Conservation (phyloP, 2,888 invertebrate genomes). For the Nycteola revayana region DNA sequence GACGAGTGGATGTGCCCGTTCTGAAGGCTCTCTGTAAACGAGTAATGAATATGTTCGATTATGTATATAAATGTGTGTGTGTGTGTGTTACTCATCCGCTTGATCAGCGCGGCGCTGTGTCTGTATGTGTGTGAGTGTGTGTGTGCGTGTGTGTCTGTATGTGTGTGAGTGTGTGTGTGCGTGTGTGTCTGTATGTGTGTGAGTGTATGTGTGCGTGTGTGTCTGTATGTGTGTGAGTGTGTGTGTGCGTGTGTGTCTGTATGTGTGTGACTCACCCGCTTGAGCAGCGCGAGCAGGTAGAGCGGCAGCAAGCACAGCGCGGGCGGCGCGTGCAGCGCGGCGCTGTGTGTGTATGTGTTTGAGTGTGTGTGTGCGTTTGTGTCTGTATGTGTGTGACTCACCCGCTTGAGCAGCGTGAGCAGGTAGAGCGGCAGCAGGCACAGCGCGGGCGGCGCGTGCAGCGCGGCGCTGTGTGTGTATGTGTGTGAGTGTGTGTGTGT, state of each 20-base stretch:
- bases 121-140: too few species aligned
- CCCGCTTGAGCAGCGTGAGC: conserved; percentile 90
- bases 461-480: conserved; percentile 71
- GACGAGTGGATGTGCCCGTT: conserved; percentile 91
- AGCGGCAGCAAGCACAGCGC: conserved; percentile 92
- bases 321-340: conserved; percentile 88
- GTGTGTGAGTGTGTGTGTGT: too few species aligned
- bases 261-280: conserved; percentile 78
- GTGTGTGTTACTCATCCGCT: conserved; percentile 78
- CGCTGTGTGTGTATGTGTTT: too few species aligned
- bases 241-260: too few species aligned
- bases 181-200: too few species aligned
- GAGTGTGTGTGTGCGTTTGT: too few species aligned
- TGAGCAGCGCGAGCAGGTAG: conserved; percentile 93
- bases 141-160: too few species aligned
- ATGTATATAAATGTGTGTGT: too few species aligned
- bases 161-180: conserved; percentile 89
- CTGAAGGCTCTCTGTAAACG: conserved; percentile 93
- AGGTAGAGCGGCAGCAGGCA: conserved; percentile 93
- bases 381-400: too few species aligned
- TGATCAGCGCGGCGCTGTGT: conserved; percentile 85
- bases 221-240: too few species aligned
- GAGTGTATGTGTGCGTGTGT: conserved; percentile 71
- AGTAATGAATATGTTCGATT: too few species aligned
- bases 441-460: conserved; percentile 90